These are phyloP conservation scores for Chrysemys picta DNA, from an alignment of 2,113 vertebrate species.

Conservation along the genomic window DNA sequence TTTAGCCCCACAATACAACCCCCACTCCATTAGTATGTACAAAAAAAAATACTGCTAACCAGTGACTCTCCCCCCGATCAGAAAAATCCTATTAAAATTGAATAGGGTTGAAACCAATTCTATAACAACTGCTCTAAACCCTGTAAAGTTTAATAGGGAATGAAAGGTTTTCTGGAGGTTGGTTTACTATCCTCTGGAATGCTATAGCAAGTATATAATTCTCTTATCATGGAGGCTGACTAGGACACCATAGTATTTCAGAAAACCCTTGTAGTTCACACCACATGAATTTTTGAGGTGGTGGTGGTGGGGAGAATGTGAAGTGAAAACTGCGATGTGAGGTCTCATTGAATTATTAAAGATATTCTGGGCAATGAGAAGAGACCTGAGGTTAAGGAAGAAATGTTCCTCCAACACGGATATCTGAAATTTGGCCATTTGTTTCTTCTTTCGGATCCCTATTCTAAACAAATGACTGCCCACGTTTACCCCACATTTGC, in stretches of 20 bases:
- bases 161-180: accelerated
- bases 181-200: not conserved
- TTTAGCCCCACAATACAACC: not conserved
- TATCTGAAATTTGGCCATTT: not conserved
- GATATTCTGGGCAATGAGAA: not conserved
- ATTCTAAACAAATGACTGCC: not conserved
- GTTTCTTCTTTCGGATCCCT: not conserved
- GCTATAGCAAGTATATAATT: not conserved
- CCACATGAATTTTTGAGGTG: not conserved
- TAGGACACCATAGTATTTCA: not conserved
- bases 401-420: not conserved
- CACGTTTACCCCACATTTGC: not conserved
- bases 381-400: not conserved
- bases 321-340: not conserved
- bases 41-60: not conserved
- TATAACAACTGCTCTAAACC: accelerated
- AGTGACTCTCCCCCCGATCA: not conserved
- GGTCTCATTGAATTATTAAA: not conserved
- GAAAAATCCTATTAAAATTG: not conserved
- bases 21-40: not conserved
- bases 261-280: not conserved
- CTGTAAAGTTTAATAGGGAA: not conserved
- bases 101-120: not conserved
- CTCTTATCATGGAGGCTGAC: not conserved
- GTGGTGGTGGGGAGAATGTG: too few species aligned